Evolutionary conservation across 2,797 vertebrate genomes (phyloP), one percentile per base, ranked within the genome.

Genomic region (Lagocephalus sceleratus): DNA sequence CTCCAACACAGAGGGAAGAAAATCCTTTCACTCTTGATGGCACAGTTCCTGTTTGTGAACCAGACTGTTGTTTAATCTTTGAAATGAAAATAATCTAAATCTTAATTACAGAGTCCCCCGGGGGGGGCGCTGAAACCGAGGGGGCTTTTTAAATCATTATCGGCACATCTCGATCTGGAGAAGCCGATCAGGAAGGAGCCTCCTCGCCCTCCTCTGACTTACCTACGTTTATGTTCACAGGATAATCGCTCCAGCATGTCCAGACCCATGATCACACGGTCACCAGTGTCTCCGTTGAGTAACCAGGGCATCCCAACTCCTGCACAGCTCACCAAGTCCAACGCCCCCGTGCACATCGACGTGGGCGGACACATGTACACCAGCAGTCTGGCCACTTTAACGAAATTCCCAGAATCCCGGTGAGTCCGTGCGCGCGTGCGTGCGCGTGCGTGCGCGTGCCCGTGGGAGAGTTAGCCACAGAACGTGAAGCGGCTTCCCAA

Each of bases 301-400:
- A 98, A 93, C 88, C 96, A 98, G 94, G 96, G 96, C 88, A 98
- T 98, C 83, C 96, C 96, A 62, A 94, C 95, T 66, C 92, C 96
- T 75, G 96, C 96, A 66, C 96, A 98, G 76, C 95, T 98, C 91
- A 98, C 95, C 80, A 97, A 98, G 82, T 98, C 95, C 92, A 98
- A 98, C 57, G 96, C 95, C 11, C 96, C 96, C 1, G 96, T 98
- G 86, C 96, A 98, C 90, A 98, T 98, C 57, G 96, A 98, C n/a
- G 96, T 98, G 85, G 96, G 96, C 58, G 96, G 96, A 64, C 96
- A 98, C 89, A 98, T 98, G 96, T 98, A 98, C 72, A 98, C 96
- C 91, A 98, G 96, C 93, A 98, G 96, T 82, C 87, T 98, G 92
- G 95, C 96, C 68, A 98, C 96, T 43, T 90, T 98, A 83, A 98